phyloP scores from a whole-genome alignment of 2,888 invertebrate genomes.

The Drosophila rubida region DNA sequence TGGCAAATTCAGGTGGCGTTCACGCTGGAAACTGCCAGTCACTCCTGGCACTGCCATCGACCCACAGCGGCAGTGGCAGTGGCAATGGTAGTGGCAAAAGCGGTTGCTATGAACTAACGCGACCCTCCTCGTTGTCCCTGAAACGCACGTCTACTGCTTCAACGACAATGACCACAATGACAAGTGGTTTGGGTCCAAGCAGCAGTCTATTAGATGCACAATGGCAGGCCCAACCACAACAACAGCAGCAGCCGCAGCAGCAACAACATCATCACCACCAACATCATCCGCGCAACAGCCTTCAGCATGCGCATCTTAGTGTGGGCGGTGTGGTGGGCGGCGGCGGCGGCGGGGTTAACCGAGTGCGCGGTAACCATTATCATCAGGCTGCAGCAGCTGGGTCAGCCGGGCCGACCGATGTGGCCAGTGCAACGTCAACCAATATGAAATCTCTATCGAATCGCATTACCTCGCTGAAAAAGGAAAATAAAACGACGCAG shows the following conservation, averaged over 20 bases:
- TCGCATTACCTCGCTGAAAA: conserved; percentile 89
- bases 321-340: conserved; percentile 43
- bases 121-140: conserved; percentile 79
- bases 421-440: conserved; percentile 43
- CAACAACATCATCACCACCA: conserved; percentile 16
- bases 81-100: conserved; percentile 52
- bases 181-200: conserved; percentile 71
- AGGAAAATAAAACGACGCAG: conserved; percentile 95
- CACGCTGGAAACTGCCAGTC: conserved; percentile 73
- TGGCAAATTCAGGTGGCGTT: conserved; percentile 19
- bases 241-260: conserved; percentile 26
- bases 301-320: conserved; percentile 68
- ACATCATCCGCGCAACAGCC: conserved; percentile 53
- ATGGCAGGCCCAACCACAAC: conserved; percentile 60
- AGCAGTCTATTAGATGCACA: conserved; percentile 73
- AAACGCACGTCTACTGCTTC: conserved; percentile 80
- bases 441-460: conserved; percentile 83
- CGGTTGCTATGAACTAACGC: conserved; percentile 81
- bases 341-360: conserved; percentile 22
- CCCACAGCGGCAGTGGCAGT: conserved; percentile 28
- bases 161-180: conserved; percentile 79
- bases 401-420: conserved; percentile 19
- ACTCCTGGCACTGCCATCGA: conserved; percentile 65
- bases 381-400: conserved; percentile 49
- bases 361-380: conserved; percentile 58